Evolutionary conservation across 1,140 invertebrate species (phyloP).

Genomic region (Aphidius ervi): DNA sequence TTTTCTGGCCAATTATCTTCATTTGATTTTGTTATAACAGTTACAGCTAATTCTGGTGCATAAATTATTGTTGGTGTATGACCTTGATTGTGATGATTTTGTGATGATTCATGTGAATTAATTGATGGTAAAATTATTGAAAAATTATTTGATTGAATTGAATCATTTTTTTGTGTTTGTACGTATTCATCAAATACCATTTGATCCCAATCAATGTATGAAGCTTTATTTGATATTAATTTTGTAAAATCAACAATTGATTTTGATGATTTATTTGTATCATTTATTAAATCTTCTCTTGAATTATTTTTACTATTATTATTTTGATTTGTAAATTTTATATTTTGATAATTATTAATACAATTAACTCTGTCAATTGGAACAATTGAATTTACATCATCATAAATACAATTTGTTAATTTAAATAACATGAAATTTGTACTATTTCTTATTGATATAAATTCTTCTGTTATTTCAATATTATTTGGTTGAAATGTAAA

Average conservation of each 20-base stretch:
- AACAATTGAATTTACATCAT: constrained; percentile 40
- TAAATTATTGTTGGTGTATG: constrained; percentile 37
- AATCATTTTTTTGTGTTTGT: constrained; percentile 37
- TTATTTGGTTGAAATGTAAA: constrained; percentile 53
- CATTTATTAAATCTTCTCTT: neutral
- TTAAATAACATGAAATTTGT: constrained; percentile 38
- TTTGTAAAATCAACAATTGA: constrained; percentile 26
- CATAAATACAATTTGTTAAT: constrained; percentile 46
- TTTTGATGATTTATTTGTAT: constrained; percentile 32
- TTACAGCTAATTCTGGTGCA: constrained; percentile 40
- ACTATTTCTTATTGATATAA: constrained; percentile 55
- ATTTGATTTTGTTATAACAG: constrained; percentile 47
- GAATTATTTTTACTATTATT: constrained; percentile 1
- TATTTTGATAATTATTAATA: constrained; percentile 35
- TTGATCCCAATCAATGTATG: constrained; percentile 42
- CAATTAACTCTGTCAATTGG: constrained; percentile 38
- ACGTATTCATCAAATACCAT: constrained; percentile 38
- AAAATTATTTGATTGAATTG: constrained; percentile 33
- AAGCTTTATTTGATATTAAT: constrained; percentile 20
- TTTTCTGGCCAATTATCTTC: constrained; percentile 50
- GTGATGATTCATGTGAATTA: constrained; percentile 35
- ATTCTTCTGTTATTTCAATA: constrained; percentile 59
- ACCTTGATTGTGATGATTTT: constrained; percentile 38
- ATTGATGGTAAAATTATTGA: constrained; percentile 42
- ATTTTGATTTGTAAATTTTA: constrained; percentile 28